phyloP scores from a whole-genome alignment of 2,797 vertebrate species.

The Telmatherina bonti region DNA sequence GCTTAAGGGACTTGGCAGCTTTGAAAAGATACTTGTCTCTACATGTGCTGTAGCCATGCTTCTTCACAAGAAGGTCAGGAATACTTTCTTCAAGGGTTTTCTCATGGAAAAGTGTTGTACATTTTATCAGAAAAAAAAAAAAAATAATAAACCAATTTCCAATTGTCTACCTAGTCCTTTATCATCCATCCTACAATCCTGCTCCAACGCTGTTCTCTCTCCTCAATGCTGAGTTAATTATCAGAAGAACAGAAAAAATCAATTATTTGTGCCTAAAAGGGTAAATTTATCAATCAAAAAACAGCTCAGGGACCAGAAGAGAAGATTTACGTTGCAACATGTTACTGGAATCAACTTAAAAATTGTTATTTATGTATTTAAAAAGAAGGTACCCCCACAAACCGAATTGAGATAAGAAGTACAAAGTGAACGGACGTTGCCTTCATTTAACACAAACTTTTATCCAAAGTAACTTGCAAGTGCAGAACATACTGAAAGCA shows the following conservation, averaged over 20 bases:
- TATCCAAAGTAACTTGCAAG: neutral
- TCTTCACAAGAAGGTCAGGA: slow-evolving; percentile 37
- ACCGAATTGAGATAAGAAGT: too few species aligned
- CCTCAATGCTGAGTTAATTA: neutral
- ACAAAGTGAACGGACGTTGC: neutral
- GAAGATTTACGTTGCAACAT: neutral
- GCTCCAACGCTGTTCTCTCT: neutral
- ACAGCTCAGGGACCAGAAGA: neutral
- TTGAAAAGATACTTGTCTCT: slow-evolving; percentile 57
- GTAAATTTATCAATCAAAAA: too few species aligned
- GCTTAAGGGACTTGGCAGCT: slow-evolving; percentile 53
- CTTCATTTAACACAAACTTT: neutral
- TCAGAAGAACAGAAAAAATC: too few species aligned
- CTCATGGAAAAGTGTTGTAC: neutral
- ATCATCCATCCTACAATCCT: neutral
- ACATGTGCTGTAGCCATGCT: slow-evolving; percentile 41
- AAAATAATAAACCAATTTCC: too few species aligned
- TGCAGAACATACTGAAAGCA: neutral
- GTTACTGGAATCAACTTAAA: neutral
- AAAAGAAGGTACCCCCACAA: too few species aligned
- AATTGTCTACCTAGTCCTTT: neutral
- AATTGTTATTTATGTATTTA: neutral
- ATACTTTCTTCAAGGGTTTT: slow-evolving; percentile 25
- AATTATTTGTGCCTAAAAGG: too few species aligned
- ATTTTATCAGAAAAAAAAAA: too few species aligned